Evolutionary conservation across 2,797 vertebrate species (phyloP).

Genomic region (Aulostomus chinensis): DNA sequence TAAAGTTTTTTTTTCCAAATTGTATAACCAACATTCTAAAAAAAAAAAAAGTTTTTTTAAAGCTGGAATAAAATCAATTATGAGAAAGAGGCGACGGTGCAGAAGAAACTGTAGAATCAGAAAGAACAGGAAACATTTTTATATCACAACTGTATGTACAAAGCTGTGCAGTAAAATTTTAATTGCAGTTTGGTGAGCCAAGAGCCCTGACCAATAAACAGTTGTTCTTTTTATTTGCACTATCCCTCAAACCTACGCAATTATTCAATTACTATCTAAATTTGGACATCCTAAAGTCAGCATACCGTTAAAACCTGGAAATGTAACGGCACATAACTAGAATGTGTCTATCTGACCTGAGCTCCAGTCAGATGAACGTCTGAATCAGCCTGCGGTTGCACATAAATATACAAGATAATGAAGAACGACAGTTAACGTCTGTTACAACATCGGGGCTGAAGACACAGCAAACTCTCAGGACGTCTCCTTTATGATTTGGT

Average conservation of each 20-base stretch:
- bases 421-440: too few species aligned
- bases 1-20: constrained; percentile 54
- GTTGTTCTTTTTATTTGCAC: constrained; percentile 60
- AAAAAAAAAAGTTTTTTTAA: constrained; percentile 59
- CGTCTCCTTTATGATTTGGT: constrained; percentile 13
- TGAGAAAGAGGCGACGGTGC: constrained; percentile 47
- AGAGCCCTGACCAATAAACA: constrained; percentile 4
- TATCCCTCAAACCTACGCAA: constrained; percentile 41
- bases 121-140: constrained; percentile 40
- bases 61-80: constrained; percentile 57
- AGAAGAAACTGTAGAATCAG: constrained; percentile 60
- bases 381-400: constrained; percentile 25
- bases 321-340: neutral
- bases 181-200: constrained; percentile 21
- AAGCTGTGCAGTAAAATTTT: constrained; percentile 3
- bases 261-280: constrained; percentile 21
- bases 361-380: constrained; percentile 2
- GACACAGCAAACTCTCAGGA: constrained; percentile 18
- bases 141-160: constrained; percentile 37
- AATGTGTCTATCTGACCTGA: constrained; percentile 5
- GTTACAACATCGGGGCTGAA: constrained; percentile 21
- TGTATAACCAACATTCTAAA: constrained; percentile 57
- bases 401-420: constrained; percentile 41
- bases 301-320: neutral
- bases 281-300: constrained; percentile 23